These are phyloP conservation scores for Microhierax caerulescens DNA, from an alignment of 2,797 vertebrate species.

Conservation along the genomic window DNA sequence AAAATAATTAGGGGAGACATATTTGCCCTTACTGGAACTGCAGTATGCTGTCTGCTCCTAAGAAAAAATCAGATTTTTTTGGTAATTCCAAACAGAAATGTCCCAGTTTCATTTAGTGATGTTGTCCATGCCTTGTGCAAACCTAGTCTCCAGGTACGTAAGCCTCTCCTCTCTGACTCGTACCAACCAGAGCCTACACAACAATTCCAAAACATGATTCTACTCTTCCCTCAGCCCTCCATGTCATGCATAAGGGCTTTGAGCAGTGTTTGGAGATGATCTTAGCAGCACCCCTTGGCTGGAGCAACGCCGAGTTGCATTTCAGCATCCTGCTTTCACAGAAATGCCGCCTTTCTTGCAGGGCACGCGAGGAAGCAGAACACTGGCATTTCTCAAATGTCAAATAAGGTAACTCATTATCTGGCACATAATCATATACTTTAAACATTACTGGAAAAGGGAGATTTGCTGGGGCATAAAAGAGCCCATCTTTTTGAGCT, in stretches of 20 bases:
- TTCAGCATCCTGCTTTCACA: neutral
- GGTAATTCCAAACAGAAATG: neutral
- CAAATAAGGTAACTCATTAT: neutral
- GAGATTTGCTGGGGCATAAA: neutral
- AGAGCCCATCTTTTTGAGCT: neutral
- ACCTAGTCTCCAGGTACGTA: neutral
- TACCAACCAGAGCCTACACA: neutral
- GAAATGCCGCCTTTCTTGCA: neutral
- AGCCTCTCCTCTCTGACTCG: neutral
- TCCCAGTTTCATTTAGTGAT: neutral
- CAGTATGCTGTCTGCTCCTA: neutral
- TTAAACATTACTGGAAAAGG: neutral
- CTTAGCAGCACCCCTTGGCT: neutral
- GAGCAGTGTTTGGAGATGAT: neutral
- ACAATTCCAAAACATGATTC: neutral
- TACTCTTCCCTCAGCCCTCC: neutral
- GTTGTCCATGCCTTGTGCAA: neutral
- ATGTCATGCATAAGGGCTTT: neutral
- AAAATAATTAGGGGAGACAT: neutral
- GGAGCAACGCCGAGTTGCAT: neutral
- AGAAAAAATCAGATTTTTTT: neutral
- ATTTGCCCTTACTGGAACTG: neutral
- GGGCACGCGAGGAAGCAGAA: neutral
- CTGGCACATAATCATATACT: neutral
- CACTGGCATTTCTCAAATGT: constrained; percentile 19